A percentile compares a stretch with the other conserved stretches of the same genome.
Evolutionary conservation across 1,140 invertebrate genomes (phyloP).

Genomic region (Calephelis nemesis): DNA sequence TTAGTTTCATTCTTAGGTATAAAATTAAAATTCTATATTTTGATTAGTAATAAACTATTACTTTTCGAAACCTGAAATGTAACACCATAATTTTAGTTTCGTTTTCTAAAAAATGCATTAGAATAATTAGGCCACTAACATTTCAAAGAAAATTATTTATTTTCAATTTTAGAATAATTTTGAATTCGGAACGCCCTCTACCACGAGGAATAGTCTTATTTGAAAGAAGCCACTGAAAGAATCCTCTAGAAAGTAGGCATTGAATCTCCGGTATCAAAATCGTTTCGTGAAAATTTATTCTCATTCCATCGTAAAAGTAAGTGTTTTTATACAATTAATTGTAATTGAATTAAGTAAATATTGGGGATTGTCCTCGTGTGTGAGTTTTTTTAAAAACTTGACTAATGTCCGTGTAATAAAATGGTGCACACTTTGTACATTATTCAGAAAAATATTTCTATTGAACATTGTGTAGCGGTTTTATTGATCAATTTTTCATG

Average conservation of each 20-base stretch:
- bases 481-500: slow-evolving; percentile 66
- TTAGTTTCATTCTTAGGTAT: too few species aligned
- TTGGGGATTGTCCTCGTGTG: background rate
- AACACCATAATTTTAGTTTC: too few species aligned
- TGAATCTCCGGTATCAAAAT: slow-evolving; percentile 77
- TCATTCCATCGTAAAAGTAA: slow-evolving; percentile 67
- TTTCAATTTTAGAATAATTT: slow-evolving; percentile 52
- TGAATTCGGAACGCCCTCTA: slow-evolving; percentile 74
- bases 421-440: slow-evolving; percentile 1
- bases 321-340: slow-evolving; percentile 57
- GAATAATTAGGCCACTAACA: too few species aligned
- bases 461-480: slow-evolving; percentile 40
- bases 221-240: slow-evolving; percentile 78
- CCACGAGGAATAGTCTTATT: slow-evolving; percentile 46
- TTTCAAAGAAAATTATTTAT: slow-evolving; percentile 9
- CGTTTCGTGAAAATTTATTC: slow-evolving; percentile 74
- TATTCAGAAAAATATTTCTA: slow-evolving; percentile 27
- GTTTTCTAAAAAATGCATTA: too few species aligned
- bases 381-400: background rate
- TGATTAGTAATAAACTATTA: too few species aligned
- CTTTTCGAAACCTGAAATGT: too few species aligned
- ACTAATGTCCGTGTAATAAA: background rate
- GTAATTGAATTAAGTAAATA: slow-evolving; percentile 17
- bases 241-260: slow-evolving; percentile 77
- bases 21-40: too few species aligned